Evolutionary conservation across 2,113 vertebrate genomes (phyloP).

Genomic region (Ammodytes marinus): DNA sequence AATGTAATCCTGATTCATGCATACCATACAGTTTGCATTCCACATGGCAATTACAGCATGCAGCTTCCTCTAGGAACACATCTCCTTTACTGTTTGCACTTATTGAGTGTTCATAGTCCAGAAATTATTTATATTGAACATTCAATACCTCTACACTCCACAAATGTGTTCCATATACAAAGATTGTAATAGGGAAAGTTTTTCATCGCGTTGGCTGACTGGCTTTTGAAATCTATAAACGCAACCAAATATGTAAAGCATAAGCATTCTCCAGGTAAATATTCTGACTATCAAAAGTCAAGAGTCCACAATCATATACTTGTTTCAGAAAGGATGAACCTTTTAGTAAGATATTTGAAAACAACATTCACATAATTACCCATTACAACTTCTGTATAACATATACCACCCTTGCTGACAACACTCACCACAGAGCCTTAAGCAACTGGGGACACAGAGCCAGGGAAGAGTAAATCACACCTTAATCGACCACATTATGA

Average conservation of each 20-base stretch:
- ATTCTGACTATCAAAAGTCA: constrained; percentile 4
- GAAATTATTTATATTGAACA: constrained; percentile 70
- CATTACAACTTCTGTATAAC: constrained; percentile 50
- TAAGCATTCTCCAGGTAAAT: neutral
- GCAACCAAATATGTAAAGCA: neutral
- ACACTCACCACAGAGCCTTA: constrained; percentile 66
- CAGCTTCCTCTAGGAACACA: constrained; percentile 69
- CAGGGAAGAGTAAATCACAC: constrained; percentile 81
- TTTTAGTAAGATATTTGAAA: constrained; percentile 46
- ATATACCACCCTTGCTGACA: constrained; percentile 61
- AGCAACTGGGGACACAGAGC: constrained; percentile 73
- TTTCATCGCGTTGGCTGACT: constrained; percentile 17
- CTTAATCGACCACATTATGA: constrained; percentile 85
- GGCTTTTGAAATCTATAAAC: constrained; percentile 37
- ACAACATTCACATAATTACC: constrained; percentile 55
- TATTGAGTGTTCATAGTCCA: constrained; percentile 63
- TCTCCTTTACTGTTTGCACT: constrained; percentile 67
- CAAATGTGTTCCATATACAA: constrained; percentile 50
- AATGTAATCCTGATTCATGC: constrained; percentile 75
- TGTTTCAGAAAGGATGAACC: constrained; percentile 32
- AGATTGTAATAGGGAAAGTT: constrained; percentile 35
- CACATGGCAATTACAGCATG: constrained; percentile 78
- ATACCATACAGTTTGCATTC: constrained; percentile 80
- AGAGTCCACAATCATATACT: neutral
- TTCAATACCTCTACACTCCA: constrained; percentile 46